Evolutionary conservation across 2,113 vertebrate genomes (phyloP).

Genomic region (Piprites chloris): DNA sequence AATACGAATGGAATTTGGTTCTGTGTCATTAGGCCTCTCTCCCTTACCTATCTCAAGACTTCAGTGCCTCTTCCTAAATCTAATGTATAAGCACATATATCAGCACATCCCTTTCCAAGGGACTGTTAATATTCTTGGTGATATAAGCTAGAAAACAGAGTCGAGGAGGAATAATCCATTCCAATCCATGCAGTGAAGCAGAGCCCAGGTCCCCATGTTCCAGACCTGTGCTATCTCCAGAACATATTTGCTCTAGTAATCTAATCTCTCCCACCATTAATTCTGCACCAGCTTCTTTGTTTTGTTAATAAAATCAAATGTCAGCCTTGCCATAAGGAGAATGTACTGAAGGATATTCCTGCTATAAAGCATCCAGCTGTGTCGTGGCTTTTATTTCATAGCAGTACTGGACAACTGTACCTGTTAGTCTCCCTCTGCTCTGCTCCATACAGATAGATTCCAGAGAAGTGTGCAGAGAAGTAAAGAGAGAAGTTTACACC

Average conservation of each 20-base stretch:
- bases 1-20: not conserved
- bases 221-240: not conserved
- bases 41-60: not conserved
- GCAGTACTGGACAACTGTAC: not conserved
- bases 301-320: conserved; percentile 22
- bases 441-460: not conserved
- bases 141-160: not conserved
- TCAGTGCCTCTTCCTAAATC: not conserved
- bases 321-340: not conserved
- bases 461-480: not conserved
- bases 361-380: not conserved
- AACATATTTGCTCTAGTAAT: not conserved
- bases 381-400: not conserved
- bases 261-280: not conserved
- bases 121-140: not conserved
- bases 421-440: not conserved
- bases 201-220: not conserved
- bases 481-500: not conserved
- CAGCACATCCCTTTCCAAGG: not conserved
- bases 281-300: not conserved
- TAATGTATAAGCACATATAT: not conserved
- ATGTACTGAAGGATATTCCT: not conserved
- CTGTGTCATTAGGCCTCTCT: not conserved
- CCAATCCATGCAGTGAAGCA: not conserved
- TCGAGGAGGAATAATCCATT: not conserved